A percentile compares a stretch with the other conserved stretches of the same genome.
These are phyloP conservation scores for Cylloceria caligata DNA, from an alignment of 2,888 invertebrate genomes.

Conservation along the genomic window DNA sequence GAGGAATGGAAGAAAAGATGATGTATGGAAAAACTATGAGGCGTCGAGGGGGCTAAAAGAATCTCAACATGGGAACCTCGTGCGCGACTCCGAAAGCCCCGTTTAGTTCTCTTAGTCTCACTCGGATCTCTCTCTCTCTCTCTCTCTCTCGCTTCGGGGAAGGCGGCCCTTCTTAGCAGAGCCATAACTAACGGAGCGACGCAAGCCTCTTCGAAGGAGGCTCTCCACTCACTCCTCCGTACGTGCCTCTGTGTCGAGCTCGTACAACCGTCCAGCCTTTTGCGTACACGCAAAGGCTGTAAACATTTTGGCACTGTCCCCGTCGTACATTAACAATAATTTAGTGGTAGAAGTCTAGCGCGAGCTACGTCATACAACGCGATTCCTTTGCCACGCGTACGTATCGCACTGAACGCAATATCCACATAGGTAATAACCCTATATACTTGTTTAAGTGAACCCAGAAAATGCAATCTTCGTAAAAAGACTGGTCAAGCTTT, in stretches of 20 bases:
- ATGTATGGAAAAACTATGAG: conserved; percentile 67
- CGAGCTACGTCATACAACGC: conserved; percentile 67
- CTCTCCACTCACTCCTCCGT: conserved; percentile 56
- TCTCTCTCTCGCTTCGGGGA: conserved; percentile 66
- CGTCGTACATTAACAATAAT: conserved; percentile 77
- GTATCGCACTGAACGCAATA: conserved; percentile 69
- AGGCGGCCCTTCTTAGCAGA: conserved; percentile 74
- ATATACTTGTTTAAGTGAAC: conserved; percentile 67
- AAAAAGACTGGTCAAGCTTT: not conserved
- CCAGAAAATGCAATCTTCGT: not conserved
- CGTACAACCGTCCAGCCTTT: conserved; percentile 45
- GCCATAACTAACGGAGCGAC: conserved; percentile 76
- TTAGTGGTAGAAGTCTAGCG: conserved; percentile 71
- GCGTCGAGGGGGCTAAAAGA: conserved; percentile 57
- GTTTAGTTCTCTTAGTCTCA: conserved; percentile 28
- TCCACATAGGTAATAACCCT: conserved; percentile 30
- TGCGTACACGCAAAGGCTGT: conserved; percentile 69
- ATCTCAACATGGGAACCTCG: conserved; percentile 59
- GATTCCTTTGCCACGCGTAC: conserved; percentile 66
- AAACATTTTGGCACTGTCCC: conserved; percentile 81
- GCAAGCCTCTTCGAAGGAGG: conserved; percentile 59
- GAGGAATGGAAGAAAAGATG: conserved; percentile 58
- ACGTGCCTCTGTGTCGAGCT: conserved; percentile 64
- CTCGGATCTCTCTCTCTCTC: conserved; percentile 51
- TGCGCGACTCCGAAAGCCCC: conserved; percentile 46